Conservation (phyloP, 2,113 vertebrate genomes). For the Murina feae region DNA sequence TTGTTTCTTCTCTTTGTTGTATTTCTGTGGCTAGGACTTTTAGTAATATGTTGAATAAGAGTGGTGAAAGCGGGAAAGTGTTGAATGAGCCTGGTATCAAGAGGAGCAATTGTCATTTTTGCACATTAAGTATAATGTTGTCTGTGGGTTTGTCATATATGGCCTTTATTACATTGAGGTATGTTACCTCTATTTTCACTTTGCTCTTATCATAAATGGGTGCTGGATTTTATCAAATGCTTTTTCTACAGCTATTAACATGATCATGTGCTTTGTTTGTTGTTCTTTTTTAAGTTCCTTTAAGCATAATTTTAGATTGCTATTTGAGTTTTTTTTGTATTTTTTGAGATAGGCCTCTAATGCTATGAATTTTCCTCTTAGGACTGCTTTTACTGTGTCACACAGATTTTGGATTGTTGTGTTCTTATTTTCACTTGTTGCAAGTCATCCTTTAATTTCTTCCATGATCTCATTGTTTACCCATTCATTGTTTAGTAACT, state of each 20-base stretch:
- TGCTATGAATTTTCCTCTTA: neutral
- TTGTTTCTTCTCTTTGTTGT: neutral
- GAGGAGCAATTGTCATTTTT: neutral
- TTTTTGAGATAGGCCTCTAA: neutral
- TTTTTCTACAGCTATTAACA: neutral
- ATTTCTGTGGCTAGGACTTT: neutral
- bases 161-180: neutral
- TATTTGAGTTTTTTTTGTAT: neutral
- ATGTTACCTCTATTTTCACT: neutral
- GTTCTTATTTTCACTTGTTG: neutral
- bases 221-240: neutral
- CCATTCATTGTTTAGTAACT: neutral
- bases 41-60: neutral
- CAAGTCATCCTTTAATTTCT: neutral
- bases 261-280: neutral
- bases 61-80: neutral
- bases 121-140: neutral
- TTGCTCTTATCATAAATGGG: neutral
- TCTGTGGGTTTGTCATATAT: neutral
- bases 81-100: neutral
- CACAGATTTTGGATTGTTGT: neutral
- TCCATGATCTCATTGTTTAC: neutral
- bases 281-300: neutral
- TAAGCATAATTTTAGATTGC: neutral
- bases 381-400: neutral